Evolutionary conservation across 2,113 vertebrate genomes (phyloP).

Genomic region (Ovibos moschatus): DNA sequence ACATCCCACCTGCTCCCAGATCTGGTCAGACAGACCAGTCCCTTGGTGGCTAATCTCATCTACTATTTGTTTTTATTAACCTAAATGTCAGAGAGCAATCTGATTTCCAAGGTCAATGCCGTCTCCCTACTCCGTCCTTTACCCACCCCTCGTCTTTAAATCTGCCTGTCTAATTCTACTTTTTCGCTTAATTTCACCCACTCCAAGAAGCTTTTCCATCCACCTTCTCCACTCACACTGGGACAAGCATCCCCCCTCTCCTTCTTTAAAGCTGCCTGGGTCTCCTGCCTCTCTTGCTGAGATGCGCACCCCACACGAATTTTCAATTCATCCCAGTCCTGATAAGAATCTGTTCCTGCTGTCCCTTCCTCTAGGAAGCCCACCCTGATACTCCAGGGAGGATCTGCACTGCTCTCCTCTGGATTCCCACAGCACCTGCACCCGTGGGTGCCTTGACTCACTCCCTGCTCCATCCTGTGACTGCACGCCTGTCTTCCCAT

Average conservation of each 20-base stretch:
- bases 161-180: background rate
- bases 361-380: background rate
- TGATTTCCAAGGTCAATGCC: background rate
- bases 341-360: background rate
- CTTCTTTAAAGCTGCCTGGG: background rate
- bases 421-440: background rate
- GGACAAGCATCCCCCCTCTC: background rate
- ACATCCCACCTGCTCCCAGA: background rate
- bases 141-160: background rate
- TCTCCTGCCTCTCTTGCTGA: background rate
- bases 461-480: no score
- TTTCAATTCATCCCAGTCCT: background rate
- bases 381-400: background rate
- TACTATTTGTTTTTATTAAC: background rate
- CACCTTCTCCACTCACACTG: background rate
- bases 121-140: rapidly evolving
- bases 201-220: background rate
- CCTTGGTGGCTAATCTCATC: background rate
- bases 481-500: background rate
- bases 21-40: no score
- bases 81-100: background rate
- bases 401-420: background rate
- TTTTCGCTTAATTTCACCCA: background rate
- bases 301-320: background rate
- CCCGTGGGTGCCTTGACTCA: background rate